Base-by-base conservation (phyloP, 92 coral and sea anemone genomes). In the Porites evermanni region DNA sequence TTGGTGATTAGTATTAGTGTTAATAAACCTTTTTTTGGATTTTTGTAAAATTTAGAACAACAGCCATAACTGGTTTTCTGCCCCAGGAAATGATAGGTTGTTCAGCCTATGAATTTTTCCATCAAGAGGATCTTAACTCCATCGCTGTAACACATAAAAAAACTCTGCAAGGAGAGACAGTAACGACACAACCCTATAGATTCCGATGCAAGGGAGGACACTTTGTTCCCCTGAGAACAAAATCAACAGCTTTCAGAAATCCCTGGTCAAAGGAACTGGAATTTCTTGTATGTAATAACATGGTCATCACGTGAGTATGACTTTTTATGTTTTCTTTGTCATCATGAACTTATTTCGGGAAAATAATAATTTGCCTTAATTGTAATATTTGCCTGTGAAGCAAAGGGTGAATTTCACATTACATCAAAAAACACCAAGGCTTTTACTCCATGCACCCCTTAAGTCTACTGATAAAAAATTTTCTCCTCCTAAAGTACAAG, bases 191-290 rank as follows among this genome's bases (percentile, higher is more conserved):
- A 2, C 44, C 82, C 16, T 86, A 93, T 56, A 80, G 98, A 26
- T 93, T 96, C 81, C 87, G 90, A 29, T 93, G 96, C 53, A 96
- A 95, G 84, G 93, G 81, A 70, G 99, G 99, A 13, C 98, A 96
- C 81, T 91, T 87, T 51, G 75, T 96, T 17, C 96, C 96, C 12
- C 76, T 96, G 13, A 74, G 78, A 52, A 84, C 96, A 54, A 75
- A 83, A 66, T 88, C 96, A 13, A 78, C 82, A 19, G 89, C 87
- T 26, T 96, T 96, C 75, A 92, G 95, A 44, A 96, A 96, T 73
- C 99, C 99, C 4, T 96, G 95, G 89, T 91, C 96, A 32, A 93
- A 96, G 75, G 95, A 96, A 67, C 77, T 93, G 44, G 99, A 96
- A 82, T 96, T 88, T 65, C 73, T 96, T 21, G 84, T 93, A 26